Percentiles rank a stretch among this genome's conserved stretches.
These are phyloP conservation scores for Pao palembangensis DNA, from an alignment of 2,113 vertebrate genomes.

Conservation along the genomic window DNA sequence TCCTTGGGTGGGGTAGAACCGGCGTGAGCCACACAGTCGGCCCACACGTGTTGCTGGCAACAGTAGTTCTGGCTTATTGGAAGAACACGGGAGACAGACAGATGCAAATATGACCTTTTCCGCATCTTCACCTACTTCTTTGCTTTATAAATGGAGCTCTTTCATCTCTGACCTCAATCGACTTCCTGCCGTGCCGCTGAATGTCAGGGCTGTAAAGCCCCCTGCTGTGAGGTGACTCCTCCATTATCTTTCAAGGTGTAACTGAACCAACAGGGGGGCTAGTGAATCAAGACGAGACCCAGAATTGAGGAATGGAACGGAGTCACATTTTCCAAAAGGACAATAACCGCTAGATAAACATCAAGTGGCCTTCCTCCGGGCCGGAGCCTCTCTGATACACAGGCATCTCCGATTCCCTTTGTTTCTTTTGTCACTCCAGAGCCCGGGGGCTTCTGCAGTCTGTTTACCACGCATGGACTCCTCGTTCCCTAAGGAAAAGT, in stretches of 20 bases:
- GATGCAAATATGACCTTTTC: conserved; percentile 19
- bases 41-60: too few relatives aligned
- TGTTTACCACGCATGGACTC: conserved; percentile 35
- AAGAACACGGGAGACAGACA: conserved; percentile 2
- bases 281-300: not conserved
- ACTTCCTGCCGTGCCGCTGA: conserved; percentile 31
- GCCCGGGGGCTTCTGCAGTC: conserved; percentile 36
- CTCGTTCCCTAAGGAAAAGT: conserved; percentile 24
- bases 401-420: conserved; percentile 41
- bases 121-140: conserved; percentile 21
- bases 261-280: conserved; percentile 14
- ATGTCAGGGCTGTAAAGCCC: conserved; percentile 37
- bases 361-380: conserved; percentile 18
- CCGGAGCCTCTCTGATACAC: conserved; percentile 15
- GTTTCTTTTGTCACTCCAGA: conserved; percentile 34
- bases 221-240: conserved; percentile 16
- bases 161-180: conserved; percentile 40
- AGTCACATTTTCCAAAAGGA: conserved; percentile 1
- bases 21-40: too few relatives aligned
- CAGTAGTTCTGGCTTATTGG: not conserved
- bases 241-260: conserved; percentile 20
- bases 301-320: not conserved
- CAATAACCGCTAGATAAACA: conserved; percentile 12
- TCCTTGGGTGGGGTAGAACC: too few relatives aligned
- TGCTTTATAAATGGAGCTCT: conserved; percentile 18